phyloP scores from a whole-genome alignment of 1,140 invertebrate species.

The Hylyphantes graminicola region DNA sequence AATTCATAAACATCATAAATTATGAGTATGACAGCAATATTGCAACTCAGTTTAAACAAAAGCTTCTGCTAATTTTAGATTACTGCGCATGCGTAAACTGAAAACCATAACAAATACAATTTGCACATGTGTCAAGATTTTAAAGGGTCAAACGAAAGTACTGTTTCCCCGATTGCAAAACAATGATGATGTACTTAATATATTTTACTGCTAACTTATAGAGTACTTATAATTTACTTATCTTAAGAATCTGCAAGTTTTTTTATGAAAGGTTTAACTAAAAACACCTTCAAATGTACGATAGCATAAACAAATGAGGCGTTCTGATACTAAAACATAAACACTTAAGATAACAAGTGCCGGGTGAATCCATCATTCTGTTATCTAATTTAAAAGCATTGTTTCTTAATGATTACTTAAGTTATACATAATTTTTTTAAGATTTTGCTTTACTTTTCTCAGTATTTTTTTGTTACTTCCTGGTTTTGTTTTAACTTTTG shows the following conservation, averaged over 20 bases:
- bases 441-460: neutral
- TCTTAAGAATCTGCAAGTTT: neutral
- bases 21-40: no score
- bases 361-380: neutral
- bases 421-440: neutral
- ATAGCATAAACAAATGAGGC: neutral
- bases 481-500: neutral
- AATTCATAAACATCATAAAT: no score
- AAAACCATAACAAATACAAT: neutral
- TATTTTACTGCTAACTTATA: neutral
- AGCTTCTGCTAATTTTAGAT: no score
- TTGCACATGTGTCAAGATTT: constrained; percentile 2
- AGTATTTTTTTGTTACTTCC: neutral
- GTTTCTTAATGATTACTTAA: neutral
- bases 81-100: no score
- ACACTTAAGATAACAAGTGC: no score
- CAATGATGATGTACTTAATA: neutral
- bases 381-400: neutral
- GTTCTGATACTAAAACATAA: neutral
- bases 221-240: neutral
- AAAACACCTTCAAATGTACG: neutral
- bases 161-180: neutral
- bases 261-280: neutral
- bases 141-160: neutral
- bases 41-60: no score